These are phyloP conservation scores for Siniperca obscura DNA, from an alignment of 2,797 vertebrate species.

Conservation along the genomic window DNA sequence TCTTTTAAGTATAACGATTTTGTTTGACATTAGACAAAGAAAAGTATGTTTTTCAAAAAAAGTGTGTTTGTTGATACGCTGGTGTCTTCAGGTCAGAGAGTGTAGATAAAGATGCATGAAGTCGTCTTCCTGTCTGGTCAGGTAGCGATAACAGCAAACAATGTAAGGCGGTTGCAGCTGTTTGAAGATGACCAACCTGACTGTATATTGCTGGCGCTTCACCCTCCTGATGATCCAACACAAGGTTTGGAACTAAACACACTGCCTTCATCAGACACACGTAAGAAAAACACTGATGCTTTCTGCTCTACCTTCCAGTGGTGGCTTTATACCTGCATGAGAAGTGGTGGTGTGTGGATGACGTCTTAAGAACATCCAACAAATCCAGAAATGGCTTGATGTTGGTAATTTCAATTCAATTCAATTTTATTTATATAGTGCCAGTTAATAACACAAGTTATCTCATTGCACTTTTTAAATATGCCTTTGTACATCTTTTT, in stretches of 20 bases:
- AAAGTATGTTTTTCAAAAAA: neutral
- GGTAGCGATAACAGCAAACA: conserved; percentile 72
- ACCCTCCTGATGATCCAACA: conserved; percentile 68
- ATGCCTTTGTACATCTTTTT: conserved; percentile 2
- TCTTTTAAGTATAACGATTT: neutral
- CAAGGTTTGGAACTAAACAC: conserved; percentile 65
- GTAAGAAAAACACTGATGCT: neutral
- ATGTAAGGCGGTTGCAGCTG: conserved; percentile 70
- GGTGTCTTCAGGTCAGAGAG: neutral
- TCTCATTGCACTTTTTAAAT: too few species aligned
- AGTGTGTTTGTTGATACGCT: neutral
- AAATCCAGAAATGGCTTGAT: conserved; percentile 86
- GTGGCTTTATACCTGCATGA: conserved; percentile 87
- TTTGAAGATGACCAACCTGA: conserved; percentile 74
- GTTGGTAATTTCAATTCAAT: conserved; percentile 76
- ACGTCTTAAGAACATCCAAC: conserved; percentile 87
- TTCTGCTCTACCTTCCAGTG: conserved; percentile 71
- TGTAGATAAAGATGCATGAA: neutral
- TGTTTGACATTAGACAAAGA: neutral
- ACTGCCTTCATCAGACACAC: neutral
- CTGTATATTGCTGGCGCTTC: conserved; percentile 73
- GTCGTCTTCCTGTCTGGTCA: conserved; percentile 42
- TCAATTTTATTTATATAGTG: too few species aligned
- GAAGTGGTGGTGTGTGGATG: conserved; percentile 88
- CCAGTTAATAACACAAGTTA: too few species aligned